Evolutionary conservation across 2,888 invertebrate species (phyloP), one percentile per base, ranked within the genome.

Genomic region (Drosophila demipolita): DNA sequence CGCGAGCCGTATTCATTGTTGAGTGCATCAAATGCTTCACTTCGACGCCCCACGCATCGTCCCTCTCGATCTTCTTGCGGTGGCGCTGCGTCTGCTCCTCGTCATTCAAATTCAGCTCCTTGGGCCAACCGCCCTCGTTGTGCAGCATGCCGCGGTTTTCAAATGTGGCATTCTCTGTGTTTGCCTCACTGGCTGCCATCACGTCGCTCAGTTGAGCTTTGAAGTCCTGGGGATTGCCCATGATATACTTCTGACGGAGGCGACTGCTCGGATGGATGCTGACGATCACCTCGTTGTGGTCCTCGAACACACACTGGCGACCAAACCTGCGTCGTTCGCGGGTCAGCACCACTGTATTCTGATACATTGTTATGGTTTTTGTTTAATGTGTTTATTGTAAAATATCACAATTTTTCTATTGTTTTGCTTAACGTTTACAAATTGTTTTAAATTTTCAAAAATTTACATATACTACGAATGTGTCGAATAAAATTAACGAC

Each of bases 61-160:
- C 97, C 79, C 97, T 97, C 91, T 96, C 96, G 29, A 96, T 94
- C 91, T 97, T 96, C 78, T 97, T 96, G 61, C 96, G 94, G 92
- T 96, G 96, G 61, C 97, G 94, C 49, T 94, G 91, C 11, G 96
- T 95, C 87, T 96, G 96, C 80, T 97, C 97, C 80, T 95, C 94
- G 87, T 95, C 95, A 54, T 94, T 92, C 68, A 93, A 92, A 75
- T 95, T 95, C 12, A 96, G 93, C 78, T 97, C 97, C 86, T 95
- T 95, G 2, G 97, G 97, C 97, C 97, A 97, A 23, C 97, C 97
- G 70, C 97, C 97, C 92, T 97, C 97, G 17, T 94, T 94, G 91
- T 97, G 97, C 81, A 95, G 95, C 90, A 97, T 94, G 12, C 96
- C 96, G 73, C 94, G 94, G 7, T 87, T 78, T 0, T 68, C 80